phyloP scores from a whole-genome alignment of 1,140 invertebrate genomes.

The Euwallacea similis region DNA sequence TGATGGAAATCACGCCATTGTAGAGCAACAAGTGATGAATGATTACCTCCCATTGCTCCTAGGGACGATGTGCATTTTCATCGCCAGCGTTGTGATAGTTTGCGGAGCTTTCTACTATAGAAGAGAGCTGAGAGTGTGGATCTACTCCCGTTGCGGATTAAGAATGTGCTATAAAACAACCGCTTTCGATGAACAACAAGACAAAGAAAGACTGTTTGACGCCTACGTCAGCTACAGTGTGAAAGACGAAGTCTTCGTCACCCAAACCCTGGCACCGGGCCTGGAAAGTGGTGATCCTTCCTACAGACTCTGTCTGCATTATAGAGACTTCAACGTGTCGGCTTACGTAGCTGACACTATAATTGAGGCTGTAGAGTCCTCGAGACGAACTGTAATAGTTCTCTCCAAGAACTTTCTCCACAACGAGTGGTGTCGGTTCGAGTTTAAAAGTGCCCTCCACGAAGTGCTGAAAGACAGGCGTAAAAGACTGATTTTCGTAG shows the following conservation, averaged over 20 bases:
- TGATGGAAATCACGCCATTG: conserved; percentile 65
- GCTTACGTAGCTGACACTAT: conserved; percentile 86
- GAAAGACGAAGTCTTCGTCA: conserved; percentile 87
- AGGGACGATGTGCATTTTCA: conserved; percentile 71
- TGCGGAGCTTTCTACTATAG: conserved; percentile 80
- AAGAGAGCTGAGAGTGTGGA: conserved; percentile 81
- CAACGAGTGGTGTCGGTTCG: conserved; percentile 92
- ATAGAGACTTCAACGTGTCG: conserved; percentile 81
- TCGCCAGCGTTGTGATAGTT: conserved; percentile 70
- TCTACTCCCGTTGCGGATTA: conserved; percentile 82
- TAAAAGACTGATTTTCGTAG: conserved; percentile 80
- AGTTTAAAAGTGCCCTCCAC: conserved; percentile 90
- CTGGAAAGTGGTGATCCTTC: conserved; percentile 74
- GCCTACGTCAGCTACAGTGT: conserved; percentile 90
- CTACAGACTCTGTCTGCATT: conserved; percentile 83
- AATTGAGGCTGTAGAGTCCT: conserved; percentile 86
- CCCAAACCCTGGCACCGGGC: conserved; percentile 79
- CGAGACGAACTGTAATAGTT: conserved; percentile 85
- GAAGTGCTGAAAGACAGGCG: conserved; percentile 83
- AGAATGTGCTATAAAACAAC: conserved; percentile 81
- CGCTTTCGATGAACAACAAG: conserved; percentile 72
- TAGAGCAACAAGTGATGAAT: conserved; percentile 75
- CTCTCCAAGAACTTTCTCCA: conserved; percentile 91
- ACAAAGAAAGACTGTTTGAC: conserved; percentile 84
- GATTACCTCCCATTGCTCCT: conserved; percentile 77